Base-by-base conservation (phyloP, 2,797 vertebrate species). In the Chromis chromis region DNA sequence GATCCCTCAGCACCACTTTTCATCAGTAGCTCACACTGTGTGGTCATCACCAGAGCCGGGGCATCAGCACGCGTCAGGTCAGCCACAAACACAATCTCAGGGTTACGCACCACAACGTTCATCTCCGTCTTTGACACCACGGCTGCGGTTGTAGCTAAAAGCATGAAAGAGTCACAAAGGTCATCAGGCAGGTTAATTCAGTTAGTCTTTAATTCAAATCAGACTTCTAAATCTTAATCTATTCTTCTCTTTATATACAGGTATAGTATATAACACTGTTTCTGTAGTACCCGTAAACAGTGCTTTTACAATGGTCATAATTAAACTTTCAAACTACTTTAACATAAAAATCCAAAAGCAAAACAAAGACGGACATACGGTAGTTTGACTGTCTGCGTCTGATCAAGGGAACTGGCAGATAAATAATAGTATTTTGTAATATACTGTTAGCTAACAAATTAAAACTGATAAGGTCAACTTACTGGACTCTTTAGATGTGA, bases 41-140 rank as follows among this genome's bases (percentile, higher is more conserved):
- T 96, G 70, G 97, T 98, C 93, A 97, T 94, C 39, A 99, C 96
- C 55, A 99, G 86, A 1, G 98, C 95, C 14, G 97, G 97, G 57
- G 96, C 97, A 55, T 98, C 96, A 5, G 94, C 96, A 57, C 94
- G 96, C n/a, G 97, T 97, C 92, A 99, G 94, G 85, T 99, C 98
- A 0, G 97, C 98, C 88, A 99, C 98, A 84, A 99, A 99, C 21
- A 98, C 96, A 19, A 99, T 95, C 90, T 99, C 97, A 1, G 98
- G 97, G 87, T 99, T 97, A 90, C 94, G 96, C 88, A 99, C 94
- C 55, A 94, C 7, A 40, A 98, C 87, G 54, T 96, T 97, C 55
- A 98, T 93, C 92, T 97, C 97, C 22, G 93, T 95, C 57, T 96
- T 97, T 28, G 94, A 93, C 49, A 89, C 85, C 11, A 79, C 69